Percentiles rank a stretch among this genome's conserved stretches.
Evolutionary conservation across 92 coral and sea anemone species (phyloP).

Genomic region (Meandrina meandrites): DNA sequence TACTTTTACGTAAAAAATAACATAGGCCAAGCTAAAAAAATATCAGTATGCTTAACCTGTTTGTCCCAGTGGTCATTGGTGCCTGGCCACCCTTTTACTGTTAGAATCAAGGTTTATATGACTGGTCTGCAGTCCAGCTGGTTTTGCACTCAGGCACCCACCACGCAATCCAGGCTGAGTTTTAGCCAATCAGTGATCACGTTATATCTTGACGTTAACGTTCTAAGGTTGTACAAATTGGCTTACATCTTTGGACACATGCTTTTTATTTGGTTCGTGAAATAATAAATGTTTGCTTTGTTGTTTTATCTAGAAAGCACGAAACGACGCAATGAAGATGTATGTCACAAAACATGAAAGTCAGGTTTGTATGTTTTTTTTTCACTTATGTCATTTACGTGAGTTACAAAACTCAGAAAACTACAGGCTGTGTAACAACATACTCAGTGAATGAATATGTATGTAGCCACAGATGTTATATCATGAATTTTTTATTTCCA

Average conservation of each 20-base stretch:
- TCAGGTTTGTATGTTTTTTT: conserved; percentile 5
- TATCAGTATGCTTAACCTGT: background rate
- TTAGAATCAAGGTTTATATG: background rate
- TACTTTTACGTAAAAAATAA: background rate
- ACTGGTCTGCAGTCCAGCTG: conserved; percentile 7
- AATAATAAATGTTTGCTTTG: background rate
- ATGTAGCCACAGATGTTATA: background rate
- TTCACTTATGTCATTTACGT: background rate
- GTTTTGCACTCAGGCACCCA: background rate
- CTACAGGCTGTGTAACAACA: background rate
- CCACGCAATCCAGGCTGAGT: background rate
- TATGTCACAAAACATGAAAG: conserved; percentile 14
- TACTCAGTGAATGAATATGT: background rate
- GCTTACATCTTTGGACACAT: background rate
- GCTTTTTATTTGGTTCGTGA: background rate
- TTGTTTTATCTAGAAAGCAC: conserved; percentile 4
- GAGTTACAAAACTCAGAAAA: background rate
- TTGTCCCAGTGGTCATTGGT: background rate
- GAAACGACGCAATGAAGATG: conserved; percentile 1
- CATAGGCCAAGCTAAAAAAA: background rate
- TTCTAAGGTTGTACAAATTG: background rate
- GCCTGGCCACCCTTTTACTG: background rate
- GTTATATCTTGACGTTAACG: background rate
- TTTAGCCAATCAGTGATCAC: background rate
- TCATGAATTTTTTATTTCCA: background rate